Percentiles rank a stretch among this genome's conserved stretches.
Conservation (phyloP, 2,888 invertebrate genomes). For the Macrophya alboannulata region DNA sequence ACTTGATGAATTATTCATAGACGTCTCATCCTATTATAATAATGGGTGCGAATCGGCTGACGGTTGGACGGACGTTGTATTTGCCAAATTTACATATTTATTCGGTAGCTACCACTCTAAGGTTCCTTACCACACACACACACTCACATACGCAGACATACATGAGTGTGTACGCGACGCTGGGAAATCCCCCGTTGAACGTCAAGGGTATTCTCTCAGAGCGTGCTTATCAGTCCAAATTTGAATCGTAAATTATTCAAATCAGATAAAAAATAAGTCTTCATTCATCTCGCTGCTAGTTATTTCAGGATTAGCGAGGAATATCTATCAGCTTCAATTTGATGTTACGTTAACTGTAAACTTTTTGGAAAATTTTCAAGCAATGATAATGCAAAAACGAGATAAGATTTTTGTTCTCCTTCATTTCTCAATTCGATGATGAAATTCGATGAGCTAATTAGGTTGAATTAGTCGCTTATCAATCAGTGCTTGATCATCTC, state of each 20-base stretch:
- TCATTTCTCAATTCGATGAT: background rate
- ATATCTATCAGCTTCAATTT: background rate
- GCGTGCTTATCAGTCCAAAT: constrained; percentile 9
- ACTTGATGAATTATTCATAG: constrained; percentile 56
- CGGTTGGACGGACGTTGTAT: constrained; percentile 54
- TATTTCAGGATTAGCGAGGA: background rate
- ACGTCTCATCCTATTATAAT: constrained; percentile 43
- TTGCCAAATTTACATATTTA: constrained; percentile 64
- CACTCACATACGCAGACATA: background rate
- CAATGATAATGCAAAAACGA: background rate
- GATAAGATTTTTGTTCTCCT: background rate
- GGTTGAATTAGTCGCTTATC: background rate
- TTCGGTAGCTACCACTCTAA: constrained; percentile 52
- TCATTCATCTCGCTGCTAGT: background rate
- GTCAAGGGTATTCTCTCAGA: background rate
- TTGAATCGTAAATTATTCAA: background rate
- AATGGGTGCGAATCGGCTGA: constrained; percentile 52
- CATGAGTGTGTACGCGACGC: background rate
- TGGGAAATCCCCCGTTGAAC: background rate
- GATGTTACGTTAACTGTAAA: background rate
- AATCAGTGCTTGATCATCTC: background rate
- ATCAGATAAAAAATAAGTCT: background rate
- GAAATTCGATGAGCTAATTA: background rate
- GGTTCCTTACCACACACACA: constrained; percentile 46
- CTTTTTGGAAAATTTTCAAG: background rate